Conservation (phyloP, 1,140 invertebrate species). For the Drosophila fuyamai region DNA sequence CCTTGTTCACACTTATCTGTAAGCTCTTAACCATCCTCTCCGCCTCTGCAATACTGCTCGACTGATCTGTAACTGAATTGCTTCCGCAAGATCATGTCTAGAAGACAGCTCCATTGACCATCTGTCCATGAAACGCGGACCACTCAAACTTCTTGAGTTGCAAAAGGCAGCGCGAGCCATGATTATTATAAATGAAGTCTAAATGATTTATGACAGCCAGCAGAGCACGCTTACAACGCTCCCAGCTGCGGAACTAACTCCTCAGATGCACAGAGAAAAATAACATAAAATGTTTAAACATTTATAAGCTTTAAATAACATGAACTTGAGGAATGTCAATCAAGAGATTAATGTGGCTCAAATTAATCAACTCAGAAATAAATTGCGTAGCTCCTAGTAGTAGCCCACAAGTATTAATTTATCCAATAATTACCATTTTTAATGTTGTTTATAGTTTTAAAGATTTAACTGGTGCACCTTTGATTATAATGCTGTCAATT, state of each 20-base stretch:
- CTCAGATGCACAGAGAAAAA: slow-evolving; percentile 17
- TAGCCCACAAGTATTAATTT: background rate
- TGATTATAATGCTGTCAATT: background rate
- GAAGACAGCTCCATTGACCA: slow-evolving; percentile 67
- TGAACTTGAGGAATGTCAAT: background rate
- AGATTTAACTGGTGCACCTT: background rate
- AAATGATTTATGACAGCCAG: slow-evolving; percentile 78
- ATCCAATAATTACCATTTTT: background rate
- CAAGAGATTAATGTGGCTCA: background rate
- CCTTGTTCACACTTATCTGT: background rate
- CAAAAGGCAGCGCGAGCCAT: slow-evolving; percentile 51
- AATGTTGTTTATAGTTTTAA: background rate
- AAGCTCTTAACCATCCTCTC: background rate
- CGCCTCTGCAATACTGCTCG: slow-evolving; percentile 20
- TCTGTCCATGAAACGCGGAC: slow-evolving; percentile 64
- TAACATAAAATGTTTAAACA: background rate
- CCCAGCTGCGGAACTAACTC: slow-evolving; percentile 58
- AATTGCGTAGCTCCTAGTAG: background rate
- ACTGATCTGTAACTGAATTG: slow-evolving; percentile 35
- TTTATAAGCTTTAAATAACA: background rate
- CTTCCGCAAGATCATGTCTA: slow-evolving; percentile 66
- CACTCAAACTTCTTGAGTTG: slow-evolving; percentile 66
- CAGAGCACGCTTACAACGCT: slow-evolving; percentile 67
- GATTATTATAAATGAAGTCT: slow-evolving; percentile 81
- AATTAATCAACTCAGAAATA: background rate